phyloP scores from a whole-genome alignment of 1,140 invertebrate genomes.

The Drosophila insularis region DNA sequence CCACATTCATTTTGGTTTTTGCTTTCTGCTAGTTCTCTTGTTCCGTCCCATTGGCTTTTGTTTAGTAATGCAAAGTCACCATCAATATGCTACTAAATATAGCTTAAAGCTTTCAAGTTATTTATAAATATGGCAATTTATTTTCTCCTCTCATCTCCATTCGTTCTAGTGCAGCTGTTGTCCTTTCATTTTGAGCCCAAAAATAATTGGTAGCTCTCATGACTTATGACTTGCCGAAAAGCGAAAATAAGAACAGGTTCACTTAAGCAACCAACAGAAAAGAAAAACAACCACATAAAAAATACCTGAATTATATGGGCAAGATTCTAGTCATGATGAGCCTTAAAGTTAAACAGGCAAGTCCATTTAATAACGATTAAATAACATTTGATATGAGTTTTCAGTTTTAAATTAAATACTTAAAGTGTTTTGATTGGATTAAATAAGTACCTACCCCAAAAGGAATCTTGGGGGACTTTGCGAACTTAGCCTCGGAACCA shows the following conservation, averaged over 20 bases:
- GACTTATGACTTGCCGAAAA: constrained; percentile 4
- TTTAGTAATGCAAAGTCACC: constrained; percentile 6
- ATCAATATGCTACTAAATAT: constrained; percentile 10
- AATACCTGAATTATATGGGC: not conserved
- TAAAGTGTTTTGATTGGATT: no score
- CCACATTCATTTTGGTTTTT: not conserved
- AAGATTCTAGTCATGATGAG: not conserved
- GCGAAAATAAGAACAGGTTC: not conserved
- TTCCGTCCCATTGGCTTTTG: not conserved
- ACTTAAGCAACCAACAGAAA: not conserved
- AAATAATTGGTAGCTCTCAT: constrained; percentile 3
- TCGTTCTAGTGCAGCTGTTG: not conserved
- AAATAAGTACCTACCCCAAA: no score
- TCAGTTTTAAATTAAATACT: no score
- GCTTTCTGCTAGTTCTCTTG: not conserved
- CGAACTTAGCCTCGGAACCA: no score
- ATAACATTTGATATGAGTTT: no score
- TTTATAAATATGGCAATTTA: constrained; percentile 15
- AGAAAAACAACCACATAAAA: not conserved
- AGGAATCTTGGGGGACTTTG: no score
- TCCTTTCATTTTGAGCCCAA: not conserved
- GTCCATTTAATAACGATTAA: not conserved
- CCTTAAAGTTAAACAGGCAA: not conserved
- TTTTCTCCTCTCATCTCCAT: not conserved
- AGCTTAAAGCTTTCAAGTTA: constrained; percentile 1